These are phyloP conservation scores for Tachina grossa DNA, from an alignment of 2,888 invertebrate genomes.

Conservation along the genomic window DNA sequence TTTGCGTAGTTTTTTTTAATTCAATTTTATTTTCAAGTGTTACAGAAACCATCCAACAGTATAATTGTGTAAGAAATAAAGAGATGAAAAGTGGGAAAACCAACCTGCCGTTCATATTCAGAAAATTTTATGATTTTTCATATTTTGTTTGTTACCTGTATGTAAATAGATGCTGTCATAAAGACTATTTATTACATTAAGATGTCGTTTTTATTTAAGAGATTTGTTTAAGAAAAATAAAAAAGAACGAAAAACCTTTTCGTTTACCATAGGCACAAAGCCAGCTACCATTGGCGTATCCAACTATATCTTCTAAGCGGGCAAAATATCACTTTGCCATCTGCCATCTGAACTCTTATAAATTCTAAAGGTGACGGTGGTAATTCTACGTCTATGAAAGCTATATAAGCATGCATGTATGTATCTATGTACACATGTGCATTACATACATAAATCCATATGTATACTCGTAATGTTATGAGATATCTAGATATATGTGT, in stretches of 20 bases:
- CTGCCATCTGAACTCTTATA: neutral
- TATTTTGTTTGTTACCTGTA: constrained; percentile 57
- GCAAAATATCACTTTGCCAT: neutral
- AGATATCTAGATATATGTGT: neutral
- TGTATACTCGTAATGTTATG: neutral
- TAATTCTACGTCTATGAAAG: neutral
- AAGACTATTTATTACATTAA: constrained; percentile 69
- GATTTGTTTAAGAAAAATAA: constrained; percentile 28
- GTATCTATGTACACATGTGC: neutral
- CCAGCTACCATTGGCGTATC: neutral
- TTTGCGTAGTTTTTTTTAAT: constrained; percentile 66
- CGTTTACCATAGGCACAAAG: neutral
- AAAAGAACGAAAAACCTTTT: constrained; percentile 20
- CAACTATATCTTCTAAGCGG: neutral
- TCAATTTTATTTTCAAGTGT: constrained; percentile 56
- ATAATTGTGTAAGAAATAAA: neutral
- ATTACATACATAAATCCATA: neutral
- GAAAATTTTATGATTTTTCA: constrained; percentile 33
- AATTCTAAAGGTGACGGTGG: neutral
- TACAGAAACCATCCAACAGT: constrained; percentile 29
- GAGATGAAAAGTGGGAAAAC: constrained; percentile 35
- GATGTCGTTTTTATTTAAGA: constrained; percentile 63
- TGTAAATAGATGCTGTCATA: constrained; percentile 37
- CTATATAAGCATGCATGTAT: neutral
- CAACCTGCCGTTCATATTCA: constrained; percentile 46